Base-by-base conservation (phyloP, 2,797 vertebrate genomes). In the Helarctos malayanus region DNA sequence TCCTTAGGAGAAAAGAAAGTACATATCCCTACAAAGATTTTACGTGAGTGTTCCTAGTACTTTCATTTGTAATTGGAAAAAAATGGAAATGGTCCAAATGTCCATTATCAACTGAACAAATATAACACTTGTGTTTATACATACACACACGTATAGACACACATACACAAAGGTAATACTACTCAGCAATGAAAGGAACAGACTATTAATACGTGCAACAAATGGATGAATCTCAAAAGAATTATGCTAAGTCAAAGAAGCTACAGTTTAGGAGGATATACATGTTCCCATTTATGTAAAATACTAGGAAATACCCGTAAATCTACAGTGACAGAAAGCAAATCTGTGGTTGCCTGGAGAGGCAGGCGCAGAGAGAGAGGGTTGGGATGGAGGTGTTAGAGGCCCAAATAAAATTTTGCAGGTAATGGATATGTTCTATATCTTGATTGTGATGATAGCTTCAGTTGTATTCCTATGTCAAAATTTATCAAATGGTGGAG, bases 31-130 rank as follows among this genome's bases (percentile, higher is more conserved):
- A 25, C 16, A 65, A 78, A 96, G 80, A 91, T 19, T 93, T 88
- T 21, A 27, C 16, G 6, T 89, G 85, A 75, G 16, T 65, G 16
- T 88, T 84, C 19, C 35, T 57, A 81, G 45, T 79, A 49, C 13
- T n/a, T 91, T 84, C 76, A 68, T 69, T 91, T 97, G 75, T 94
- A 80, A 85, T 49, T 38, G 56, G 18, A 38, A 35, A 29, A 61
- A 92, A 71, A 12, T 82, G 38, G 35, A 81, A 59, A 79, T 80
- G 47, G 18, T 25, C 23, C 35, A 59, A 65, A 54, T 85, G 57
- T 73, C 32, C n/a, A 35, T 94, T 76, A 16, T 73, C 47, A 76
- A 6, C 35, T 63, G 21, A 73, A 35, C 75, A 45, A 93, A 49
- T 75, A n/a, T 1, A 93, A 68, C 13, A 59, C 10, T 56, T 76